Percentiles rank a stretch among this genome's conserved stretches.
Conservation (phyloP, 37 sponge, comb jelly and placozoan species). For the Oscarella lobularis region DNA sequence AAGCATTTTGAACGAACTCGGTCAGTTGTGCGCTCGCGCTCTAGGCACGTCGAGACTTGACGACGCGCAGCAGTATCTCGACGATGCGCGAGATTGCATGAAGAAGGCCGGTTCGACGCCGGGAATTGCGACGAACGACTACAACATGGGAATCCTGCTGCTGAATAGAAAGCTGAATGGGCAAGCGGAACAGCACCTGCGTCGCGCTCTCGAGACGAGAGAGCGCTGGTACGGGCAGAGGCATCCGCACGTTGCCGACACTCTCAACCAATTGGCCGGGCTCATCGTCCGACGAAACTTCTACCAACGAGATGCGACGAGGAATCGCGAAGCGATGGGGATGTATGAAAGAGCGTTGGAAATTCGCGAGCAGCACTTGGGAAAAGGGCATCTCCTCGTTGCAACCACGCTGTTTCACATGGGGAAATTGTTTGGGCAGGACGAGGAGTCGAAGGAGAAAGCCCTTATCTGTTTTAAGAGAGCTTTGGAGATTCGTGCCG, state of each 20-base stretch:
- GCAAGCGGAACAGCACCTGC: not conserved
- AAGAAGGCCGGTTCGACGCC: not conserved
- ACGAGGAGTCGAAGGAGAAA: not conserved
- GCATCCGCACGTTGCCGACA: not conserved
- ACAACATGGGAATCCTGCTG: not conserved
- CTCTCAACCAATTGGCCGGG: not conserved
- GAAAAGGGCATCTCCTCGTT: not conserved
- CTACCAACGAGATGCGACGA: not conserved
- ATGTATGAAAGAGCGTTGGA: not conserved
- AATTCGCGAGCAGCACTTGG: not conserved
- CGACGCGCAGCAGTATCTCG: not conserved
- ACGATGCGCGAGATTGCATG: not conserved
- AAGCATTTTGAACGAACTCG: not conserved
- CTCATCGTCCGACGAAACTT: not conserved
- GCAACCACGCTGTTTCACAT: conserved; percentile 5
- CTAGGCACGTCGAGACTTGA: not conserved
- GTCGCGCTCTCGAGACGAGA: not conserved
- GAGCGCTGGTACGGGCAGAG: not conserved
- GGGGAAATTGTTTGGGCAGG: not conserved
- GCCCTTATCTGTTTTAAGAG: not conserved
- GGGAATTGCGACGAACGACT: not conserved
- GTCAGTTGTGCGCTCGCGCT: not conserved
- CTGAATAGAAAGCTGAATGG: too few species aligned
- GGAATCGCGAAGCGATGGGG: not conserved
- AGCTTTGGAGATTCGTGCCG: not conserved